Evolutionary conservation across 1,140 invertebrate genomes (phyloP), one percentile per base, ranked within the genome.

Genomic region (Goniozus legneri): DNA sequence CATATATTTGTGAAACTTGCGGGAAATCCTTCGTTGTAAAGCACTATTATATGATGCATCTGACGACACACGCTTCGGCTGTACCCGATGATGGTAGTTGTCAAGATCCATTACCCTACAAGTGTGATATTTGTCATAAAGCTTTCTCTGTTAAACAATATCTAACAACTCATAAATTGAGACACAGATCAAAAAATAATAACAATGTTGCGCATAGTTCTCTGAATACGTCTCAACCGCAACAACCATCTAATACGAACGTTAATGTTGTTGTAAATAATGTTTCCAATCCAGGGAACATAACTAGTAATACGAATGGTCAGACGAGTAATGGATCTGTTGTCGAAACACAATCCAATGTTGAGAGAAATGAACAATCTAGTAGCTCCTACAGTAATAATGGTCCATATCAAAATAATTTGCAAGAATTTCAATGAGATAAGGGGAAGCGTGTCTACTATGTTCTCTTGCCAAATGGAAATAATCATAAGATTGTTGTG

Each of bases 21-120:
- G 85, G 86, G 38, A 86, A 85, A 58, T 83, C 82, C 3, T 90
- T 90, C 60, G 79, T 83, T 12, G 81, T 84, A 15, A 85, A 85
- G 60, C 79, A 83, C 58, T 84, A 85, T 56, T 86, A 83, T 54
- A 60, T 83, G 36, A 81, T 84, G 65, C 84, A 86, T 64, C 50
- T 76, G 24, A 71, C 71, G 2, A 77, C 69, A 8, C 78, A 80
- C 49, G 68, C 68, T 14, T 61, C 69, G 2, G 51, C 64, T 3
- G 56, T 62, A 1, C 36, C 44, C 0, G 65, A 73, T 15, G 66
- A 62, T 8, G 54, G 65, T 18, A 65, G 58, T 39, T 58, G 57
- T 33, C 53, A 63, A 10, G 72, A 75, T 50, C 67, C 73, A 0
- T 52, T 76, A 14, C 78, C 77, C 6, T 80, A 79, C 50, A 78